Base-by-base conservation (phyloP, 2,113 vertebrate species). In the Trematocara macrostoma region DNA sequence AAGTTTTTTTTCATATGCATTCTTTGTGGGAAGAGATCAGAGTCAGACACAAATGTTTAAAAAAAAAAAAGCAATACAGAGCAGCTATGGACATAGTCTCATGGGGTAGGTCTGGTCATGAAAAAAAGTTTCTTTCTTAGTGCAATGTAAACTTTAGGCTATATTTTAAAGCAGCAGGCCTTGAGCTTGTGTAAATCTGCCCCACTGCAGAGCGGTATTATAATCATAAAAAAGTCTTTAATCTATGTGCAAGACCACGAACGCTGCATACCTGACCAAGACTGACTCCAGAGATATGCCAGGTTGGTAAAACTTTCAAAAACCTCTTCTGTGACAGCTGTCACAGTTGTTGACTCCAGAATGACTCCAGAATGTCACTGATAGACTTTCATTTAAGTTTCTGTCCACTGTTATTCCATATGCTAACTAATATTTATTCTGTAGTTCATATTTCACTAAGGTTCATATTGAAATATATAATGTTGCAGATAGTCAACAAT, bases 401-500 rank as follows among this genome's bases (percentile, higher is more conserved):
- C 64, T 64, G 38, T 76, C 78, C 45, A 57, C 55, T 10, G n/a
- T 8, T 79, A 31, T 59, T 47, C 31, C 29, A 34, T 47, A 53
- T 74, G 14, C 42, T 69, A 14, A 40, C 38, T 53, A 56, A 20
- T 85, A 47, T 91, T 78, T 85, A 88, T 79, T 53, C 69, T 35
- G 34, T n/a, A 2, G 45, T 78, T 12, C 81, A 85, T 83, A 78
- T 84, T 87, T 91, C 52, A 86, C 45, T 7, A 12, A 45, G 61
- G 34, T 38, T 87, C 78, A 40, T 83, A 52, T 40, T 82, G 47
- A 87, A 88, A 86, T 83, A 35, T 81, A 64, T 80, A 87, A 92
- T 86, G 83, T 89, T 87, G 51, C 20, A 35, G 56, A 47, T 74
- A 64, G 88, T 93, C 91, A 92, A 93, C 89, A 92, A 87, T 91